Percentiles rank a stretch among this genome's conserved stretches.
These are phyloP conservation scores for Archips xylosteana DNA, from an alignment of 2,888 invertebrate genomes.

Conservation along the genomic window DNA sequence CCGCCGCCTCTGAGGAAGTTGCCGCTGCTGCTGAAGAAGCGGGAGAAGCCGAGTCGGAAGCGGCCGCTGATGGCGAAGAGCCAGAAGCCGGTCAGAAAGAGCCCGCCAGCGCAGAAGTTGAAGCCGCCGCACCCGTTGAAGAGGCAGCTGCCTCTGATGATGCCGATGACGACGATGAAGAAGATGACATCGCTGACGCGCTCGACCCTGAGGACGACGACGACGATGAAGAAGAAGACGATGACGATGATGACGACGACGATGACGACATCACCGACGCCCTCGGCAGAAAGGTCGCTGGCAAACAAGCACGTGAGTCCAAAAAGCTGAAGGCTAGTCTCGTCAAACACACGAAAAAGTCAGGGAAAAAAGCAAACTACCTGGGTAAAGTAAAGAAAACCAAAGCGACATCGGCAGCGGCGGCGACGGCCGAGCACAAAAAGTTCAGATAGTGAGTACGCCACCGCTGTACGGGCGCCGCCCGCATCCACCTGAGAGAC, in stretches of 20 bases:
- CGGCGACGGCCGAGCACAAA: slow-evolving; percentile 80
- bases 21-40: slow-evolving; percentile 64
- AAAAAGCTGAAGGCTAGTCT: slow-evolving; percentile 86
- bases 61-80: slow-evolving; percentile 74
- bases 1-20: slow-evolving; percentile 61
- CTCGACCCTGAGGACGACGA: slow-evolving; percentile 88
- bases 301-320: slow-evolving; percentile 93
- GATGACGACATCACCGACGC: slow-evolving; percentile 88
- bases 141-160: slow-evolving; percentile 72
- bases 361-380: slow-evolving; percentile 80
- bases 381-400: slow-evolving; percentile 83
- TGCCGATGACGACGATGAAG: slow-evolving; percentile 87
- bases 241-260: slow-evolving; percentile 88
- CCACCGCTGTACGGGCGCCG: slow-evolving; percentile 66
- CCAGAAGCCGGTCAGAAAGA: slow-evolving; percentile 74
- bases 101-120: slow-evolving; percentile 72
- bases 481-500: slow-evolving; percentile 80
- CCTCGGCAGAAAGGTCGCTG: slow-evolving; percentile 81
- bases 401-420: slow-evolving; percentile 80
- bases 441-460: slow-evolving; percentile 84
- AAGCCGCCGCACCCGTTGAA: slow-evolving; percentile 61
- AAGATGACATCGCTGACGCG: slow-evolving; percentile 84
- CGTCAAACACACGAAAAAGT: slow-evolving; percentile 76
- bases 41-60: slow-evolving; percentile 59
- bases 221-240: slow-evolving; percentile 88